phyloP scores from a whole-genome alignment of 2,797 vertebrate genomes.

The Linurgus olivaceus region DNA sequence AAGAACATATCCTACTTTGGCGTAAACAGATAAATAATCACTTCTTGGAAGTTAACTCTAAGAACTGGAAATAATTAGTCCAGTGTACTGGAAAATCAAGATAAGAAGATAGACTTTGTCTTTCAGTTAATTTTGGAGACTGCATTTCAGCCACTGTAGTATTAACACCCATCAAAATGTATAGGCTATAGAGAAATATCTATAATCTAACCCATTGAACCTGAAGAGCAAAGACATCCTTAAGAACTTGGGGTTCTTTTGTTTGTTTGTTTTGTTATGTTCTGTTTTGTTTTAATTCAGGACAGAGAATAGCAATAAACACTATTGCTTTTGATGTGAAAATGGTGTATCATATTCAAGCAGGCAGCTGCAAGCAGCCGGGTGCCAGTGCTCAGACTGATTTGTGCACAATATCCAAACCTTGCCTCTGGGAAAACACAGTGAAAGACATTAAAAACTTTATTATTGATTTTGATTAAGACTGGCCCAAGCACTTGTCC shows the following conservation, averaged over 20 bases:
- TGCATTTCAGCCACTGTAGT: background rate
- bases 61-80: background rate
- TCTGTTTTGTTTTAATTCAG: background rate
- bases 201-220: background rate
- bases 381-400: background rate
- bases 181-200: background rate
- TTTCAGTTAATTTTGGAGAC: background rate
- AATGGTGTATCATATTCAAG: background rate
- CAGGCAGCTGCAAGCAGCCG: background rate
- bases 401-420: background rate
- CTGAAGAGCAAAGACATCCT: background rate
- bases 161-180: background rate
- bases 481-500: background rate
- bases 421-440: background rate
- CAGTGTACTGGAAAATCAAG: background rate
- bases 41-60: background rate
- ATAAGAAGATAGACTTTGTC: background rate
- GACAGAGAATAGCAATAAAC: background rate
- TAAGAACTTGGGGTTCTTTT: background rate
- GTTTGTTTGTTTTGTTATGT: background rate
- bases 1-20: background rate
- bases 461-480: background rate
- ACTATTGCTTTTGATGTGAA: background rate
- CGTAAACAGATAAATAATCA: background rate
- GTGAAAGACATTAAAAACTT: background rate